Conservation (phyloP, 2,797 vertebrate genomes). For the Eulemur mongoz region DNA sequence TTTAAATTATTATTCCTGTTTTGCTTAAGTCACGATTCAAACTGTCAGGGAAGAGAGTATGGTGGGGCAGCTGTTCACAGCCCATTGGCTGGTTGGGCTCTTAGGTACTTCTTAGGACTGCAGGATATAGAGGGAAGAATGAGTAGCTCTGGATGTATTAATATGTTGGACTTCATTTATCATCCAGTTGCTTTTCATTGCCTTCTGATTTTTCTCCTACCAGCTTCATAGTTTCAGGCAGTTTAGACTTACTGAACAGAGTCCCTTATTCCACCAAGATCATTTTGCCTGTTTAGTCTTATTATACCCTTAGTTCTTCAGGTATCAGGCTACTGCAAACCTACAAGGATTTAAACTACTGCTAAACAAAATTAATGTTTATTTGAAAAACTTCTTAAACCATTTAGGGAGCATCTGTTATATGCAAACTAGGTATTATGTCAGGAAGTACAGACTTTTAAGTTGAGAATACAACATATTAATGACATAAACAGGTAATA, state of each 20-base stretch:
- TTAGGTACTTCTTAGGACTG: neutral
- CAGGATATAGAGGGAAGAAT: neutral
- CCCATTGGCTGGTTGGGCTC: neutral
- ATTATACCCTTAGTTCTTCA: neutral
- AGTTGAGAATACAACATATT: neutral
- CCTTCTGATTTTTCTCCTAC: neutral
- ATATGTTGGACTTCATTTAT: neutral
- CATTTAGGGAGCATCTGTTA: neutral
- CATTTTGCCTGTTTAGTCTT: neutral
- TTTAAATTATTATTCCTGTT: neutral
- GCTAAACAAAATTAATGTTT: constrained; percentile 10
- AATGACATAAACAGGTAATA: neutral
- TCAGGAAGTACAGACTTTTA: neutral
- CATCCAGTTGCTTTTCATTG: neutral
- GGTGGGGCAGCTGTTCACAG: neutral
- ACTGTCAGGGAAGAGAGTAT: neutral
- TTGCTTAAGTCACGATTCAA: neutral
- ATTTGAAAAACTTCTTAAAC: constrained; percentile 5
- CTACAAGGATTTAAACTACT: neutral
- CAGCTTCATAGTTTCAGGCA: neutral
- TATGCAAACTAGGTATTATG: neutral
- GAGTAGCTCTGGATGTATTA: neutral
- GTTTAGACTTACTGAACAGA: neutral
- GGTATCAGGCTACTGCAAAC: neutral
- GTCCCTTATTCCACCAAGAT: neutral